Evolutionary conservation across 2,888 invertebrate species (phyloP), one percentile per base, ranked within the genome.

Genomic region (Quadriops clusia): DNA sequence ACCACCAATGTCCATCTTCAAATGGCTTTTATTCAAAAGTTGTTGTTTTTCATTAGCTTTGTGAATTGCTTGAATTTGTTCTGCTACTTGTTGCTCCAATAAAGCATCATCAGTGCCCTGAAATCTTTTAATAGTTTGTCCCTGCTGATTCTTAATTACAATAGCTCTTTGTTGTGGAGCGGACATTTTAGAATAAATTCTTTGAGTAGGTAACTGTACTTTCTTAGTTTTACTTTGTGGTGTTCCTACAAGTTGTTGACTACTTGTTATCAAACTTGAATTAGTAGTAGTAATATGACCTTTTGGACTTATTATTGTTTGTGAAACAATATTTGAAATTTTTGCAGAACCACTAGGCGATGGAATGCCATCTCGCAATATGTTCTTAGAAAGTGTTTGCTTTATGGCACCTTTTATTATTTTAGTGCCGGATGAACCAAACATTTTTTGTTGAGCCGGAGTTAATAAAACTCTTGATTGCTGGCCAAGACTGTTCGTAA

Each of bases 401-500:
- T 49, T 46, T n/a, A 46, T 11, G 13, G 41, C 28, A 11, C 31
- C 33, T 37, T 42, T 38, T 13, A 39, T 28, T 32, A 41, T 39
- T 29, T 39, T 41, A 2, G 41, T 33, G 24, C 37, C 33, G 18
- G 39, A 67, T 11, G 70, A 68, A 28, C 70, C 68, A 30, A 72
- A 50, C 42, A 71, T 62, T 50, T 70, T 70, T 42, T 71, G 71
- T 45, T 74, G 72, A 36, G 71, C 69, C 0, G 73, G 71, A 5
- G 71, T 72, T 24, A 74, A 55, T 2, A 74, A 58, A 44, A 74
- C 65, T 40, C 70, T 61, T 10, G 72, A 71, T 41, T 72, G 72
- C 14, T 68, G 63, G 9, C 74, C 73, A 46, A 72, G 70, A 30
- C 71, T 67, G 45, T 73, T 70, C 1, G 74, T 74, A 28, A 74